These are phyloP conservation scores for Barnardius zonarius DNA, from an alignment of 2,113 vertebrate species.

Conservation along the genomic window DNA sequence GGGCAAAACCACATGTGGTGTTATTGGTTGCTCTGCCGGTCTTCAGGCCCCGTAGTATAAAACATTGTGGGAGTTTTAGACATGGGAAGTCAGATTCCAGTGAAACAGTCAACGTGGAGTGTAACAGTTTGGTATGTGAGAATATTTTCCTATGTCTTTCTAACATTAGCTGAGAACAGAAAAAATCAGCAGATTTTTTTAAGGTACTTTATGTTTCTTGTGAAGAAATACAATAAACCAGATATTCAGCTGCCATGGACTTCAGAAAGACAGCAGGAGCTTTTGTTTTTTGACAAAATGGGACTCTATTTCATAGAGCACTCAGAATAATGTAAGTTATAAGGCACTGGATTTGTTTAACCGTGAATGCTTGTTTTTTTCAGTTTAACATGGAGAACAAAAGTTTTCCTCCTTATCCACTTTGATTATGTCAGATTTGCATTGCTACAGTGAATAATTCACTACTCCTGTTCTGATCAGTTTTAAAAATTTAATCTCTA, in stretches of 20 bases:
- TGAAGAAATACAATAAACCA: background rate
- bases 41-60: background rate
- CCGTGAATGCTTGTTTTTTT: background rate
- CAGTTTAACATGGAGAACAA: background rate
- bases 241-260: background rate
- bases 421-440: background rate
- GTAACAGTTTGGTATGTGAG: background rate
- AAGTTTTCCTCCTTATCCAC: background rate
- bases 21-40: background rate
- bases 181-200: background rate
- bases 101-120: background rate
- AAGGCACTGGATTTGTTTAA: background rate
- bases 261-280: background rate
- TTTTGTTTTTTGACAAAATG: background rate
- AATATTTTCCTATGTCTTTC: background rate
- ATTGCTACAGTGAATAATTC: background rate
- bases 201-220: background rate
- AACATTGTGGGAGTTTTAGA: background rate
- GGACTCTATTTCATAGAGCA: background rate
- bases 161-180: background rate
- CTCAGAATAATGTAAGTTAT: background rate
- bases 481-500: background rate
- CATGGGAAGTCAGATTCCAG: background rate
- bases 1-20: background rate
- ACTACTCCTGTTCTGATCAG: background rate